Percentiles rank a stretch among this genome's conserved stretches.
These are phyloP conservation scores for Craterocephalus amniculus DNA, from an alignment of 2,797 vertebrate species.

Conservation along the genomic window DNA sequence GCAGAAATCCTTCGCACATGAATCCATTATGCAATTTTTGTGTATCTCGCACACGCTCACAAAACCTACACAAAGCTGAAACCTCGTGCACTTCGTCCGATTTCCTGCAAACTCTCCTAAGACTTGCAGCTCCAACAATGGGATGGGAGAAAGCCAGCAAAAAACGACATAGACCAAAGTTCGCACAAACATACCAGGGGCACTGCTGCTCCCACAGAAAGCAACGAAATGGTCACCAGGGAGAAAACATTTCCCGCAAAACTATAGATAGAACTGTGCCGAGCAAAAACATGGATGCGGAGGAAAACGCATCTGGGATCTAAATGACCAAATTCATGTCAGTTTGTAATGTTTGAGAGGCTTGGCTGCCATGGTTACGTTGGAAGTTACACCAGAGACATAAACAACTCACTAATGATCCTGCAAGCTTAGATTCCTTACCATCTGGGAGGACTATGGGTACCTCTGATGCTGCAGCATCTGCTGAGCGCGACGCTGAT, in stretches of 20 bases:
- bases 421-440: slow-evolving; percentile 64
- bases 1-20: slow-evolving; percentile 5
- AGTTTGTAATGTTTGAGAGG: slow-evolving; percentile 14
- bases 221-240: slow-evolving; percentile 43
- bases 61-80: slow-evolving; percentile 35
- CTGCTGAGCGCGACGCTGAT: slow-evolving; percentile 67
- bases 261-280: slow-evolving; percentile 16
- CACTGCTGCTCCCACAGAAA: slow-evolving; percentile 51
- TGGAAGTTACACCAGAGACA: slow-evolving; percentile 6
- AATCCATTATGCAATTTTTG: slow-evolving; percentile 4
- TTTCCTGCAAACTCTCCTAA: slow-evolving; percentile 74
- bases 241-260: slow-evolving; percentile 65
- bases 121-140: slow-evolving; percentile 63
- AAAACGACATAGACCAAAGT: slow-evolving; percentile 72
- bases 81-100: slow-evolving; percentile 47
- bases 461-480: slow-evolving; percentile 68
- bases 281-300: slow-evolving; percentile 7
- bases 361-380: slow-evolving; percentile 19
- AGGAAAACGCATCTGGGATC: slow-evolving; percentile 5
- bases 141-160: slow-evolving; percentile 65
- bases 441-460: slow-evolving; percentile 78
- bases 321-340: slow-evolving; percentile 18
- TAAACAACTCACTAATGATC: slow-evolving; percentile 2
- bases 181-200: slow-evolving; percentile 65
- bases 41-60: background rate